Evolutionary conservation across 2,797 vertebrate species (phyloP), one percentile per base, ranked within the genome.

Genomic region (Neostethus bicornis): DNA sequence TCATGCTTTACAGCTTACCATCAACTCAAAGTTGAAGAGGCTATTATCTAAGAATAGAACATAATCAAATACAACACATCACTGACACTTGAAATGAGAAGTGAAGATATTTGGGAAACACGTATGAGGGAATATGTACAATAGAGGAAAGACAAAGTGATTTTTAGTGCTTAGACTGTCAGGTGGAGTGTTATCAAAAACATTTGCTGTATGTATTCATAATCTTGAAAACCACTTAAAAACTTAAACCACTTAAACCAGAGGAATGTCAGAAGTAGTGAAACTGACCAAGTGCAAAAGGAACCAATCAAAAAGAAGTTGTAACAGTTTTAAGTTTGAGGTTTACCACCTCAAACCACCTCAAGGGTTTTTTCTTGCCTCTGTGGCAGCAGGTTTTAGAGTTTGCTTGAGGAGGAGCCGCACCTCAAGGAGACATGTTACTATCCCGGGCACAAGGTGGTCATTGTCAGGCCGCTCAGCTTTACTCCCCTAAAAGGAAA

Each of bases 391-490:
- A 29, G 42, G 25, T 26, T 44, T 38, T 67, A 25, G 62, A 13
- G 70, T 51, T 25, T 57, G 50, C 23, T 19, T 25, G 35, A 35
- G 57, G 34, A 28, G 42, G n/a, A 43, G 35, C 32, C n/a, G n/a
- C 42, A 57, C 5, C 29, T 68, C 51, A 26, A 49, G 2, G 0
- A 47, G 0, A 25, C 44, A 41, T n/a, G 47, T 3, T 71, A 57
- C 52, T 63, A 69, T 34, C 41, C 2, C 31, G 44, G 38, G 7
- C 51, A 88, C 67, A 84, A 72, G 17, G 31, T 42, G 4, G 17
- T 4, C 52, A 25, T 75, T 87, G 81, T 87, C 68, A 11, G 41
- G 13, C n/a, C 16, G 2, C 31, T 35, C 5, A 51, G 43, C 50
- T 26, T 6, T 5, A 29, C 57, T 26, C 24, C 65, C 48, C 73